These are phyloP conservation scores for Dinocampus coccinellae DNA, from an alignment of 2,888 invertebrate genomes.

Conservation along the genomic window DNA sequence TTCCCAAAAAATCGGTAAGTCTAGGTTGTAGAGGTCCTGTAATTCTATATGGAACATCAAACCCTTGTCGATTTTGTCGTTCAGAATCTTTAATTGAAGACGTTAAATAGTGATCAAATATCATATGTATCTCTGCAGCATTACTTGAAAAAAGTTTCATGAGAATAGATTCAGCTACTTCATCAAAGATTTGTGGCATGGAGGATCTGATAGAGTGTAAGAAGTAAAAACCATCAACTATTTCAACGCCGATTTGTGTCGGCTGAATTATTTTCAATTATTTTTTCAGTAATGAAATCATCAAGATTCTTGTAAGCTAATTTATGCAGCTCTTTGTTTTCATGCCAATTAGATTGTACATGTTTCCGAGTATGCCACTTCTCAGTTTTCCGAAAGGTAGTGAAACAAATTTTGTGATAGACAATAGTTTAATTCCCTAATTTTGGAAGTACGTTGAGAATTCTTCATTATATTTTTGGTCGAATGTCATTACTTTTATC, in stretches of 20 bases:
- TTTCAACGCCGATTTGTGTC: constrained; percentile 44
- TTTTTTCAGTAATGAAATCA: no score
- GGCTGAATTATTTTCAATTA: constrained; percentile 30
- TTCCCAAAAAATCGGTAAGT: constrained; percentile 12
- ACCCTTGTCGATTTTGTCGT: constrained; percentile 21
- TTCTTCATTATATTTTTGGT: no score
- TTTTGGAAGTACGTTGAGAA: no score
- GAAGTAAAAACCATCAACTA: constrained; percentile 54
- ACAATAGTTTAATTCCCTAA: no score
- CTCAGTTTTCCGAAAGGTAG: no score
- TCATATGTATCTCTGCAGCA: constrained; percentile 49
- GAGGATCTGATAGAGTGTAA: constrained; percentile 48
- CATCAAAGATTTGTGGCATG: constrained; percentile 54
- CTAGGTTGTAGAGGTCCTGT: constrained; percentile 21
- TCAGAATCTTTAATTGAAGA: constrained; percentile 32
- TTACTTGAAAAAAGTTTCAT: constrained; percentile 50
- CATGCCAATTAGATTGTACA: no score
- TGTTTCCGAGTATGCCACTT: no score
- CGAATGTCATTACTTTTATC: no score
- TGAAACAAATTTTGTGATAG: no score
- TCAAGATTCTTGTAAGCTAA: no score
- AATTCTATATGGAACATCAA: constrained; percentile 17
- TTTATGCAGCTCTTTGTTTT: no score
- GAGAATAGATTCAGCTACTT: constrained; percentile 52
- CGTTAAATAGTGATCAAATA: constrained; percentile 55